Percentiles rank a stretch among this genome's conserved stretches.
phyloP scores from a whole-genome alignment of 2,888 invertebrate species.

The Entomobrya multifasciata region DNA sequence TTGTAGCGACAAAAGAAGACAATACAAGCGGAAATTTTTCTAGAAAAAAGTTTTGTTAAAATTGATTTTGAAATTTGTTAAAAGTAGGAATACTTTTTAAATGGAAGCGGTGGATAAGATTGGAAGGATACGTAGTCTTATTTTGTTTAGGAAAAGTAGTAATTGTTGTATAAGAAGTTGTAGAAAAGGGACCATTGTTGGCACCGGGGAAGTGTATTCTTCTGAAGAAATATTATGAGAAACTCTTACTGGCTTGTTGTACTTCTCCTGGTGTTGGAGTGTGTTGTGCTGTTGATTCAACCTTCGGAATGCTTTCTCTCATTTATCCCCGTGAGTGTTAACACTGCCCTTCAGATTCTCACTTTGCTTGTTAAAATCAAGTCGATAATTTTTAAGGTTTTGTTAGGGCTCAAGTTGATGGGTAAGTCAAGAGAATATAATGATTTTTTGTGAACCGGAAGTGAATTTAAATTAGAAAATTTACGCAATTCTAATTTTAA shows the following conservation, averaged over 20 bases:
- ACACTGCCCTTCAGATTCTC: slow-evolving; percentile 75
- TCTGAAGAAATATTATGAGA: slow-evolving; percentile 71
- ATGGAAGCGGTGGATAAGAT: slow-evolving; percentile 45
- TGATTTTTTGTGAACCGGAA: not conserved
- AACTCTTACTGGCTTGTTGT: slow-evolving; percentile 62
- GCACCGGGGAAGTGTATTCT: slow-evolving; percentile 20
- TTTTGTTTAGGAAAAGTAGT: slow-evolving; percentile 16
- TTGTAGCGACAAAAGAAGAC: not conserved
- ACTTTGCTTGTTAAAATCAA: slow-evolving; percentile 77
- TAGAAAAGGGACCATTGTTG: slow-evolving; percentile 5
- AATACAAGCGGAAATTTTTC: not conserved
- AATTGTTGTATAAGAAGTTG: not conserved
- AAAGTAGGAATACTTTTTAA: slow-evolving; percentile 15
- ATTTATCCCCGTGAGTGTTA: slow-evolving; percentile 74
- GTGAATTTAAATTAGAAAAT: not conserved
- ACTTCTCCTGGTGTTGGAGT: slow-evolving; percentile 74
- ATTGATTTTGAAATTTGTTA: no score
- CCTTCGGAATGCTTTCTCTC: slow-evolving; percentile 70
- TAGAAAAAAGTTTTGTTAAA: not conserved
- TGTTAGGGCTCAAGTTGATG: slow-evolving; percentile 73
- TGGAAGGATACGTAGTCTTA: slow-evolving; percentile 10
- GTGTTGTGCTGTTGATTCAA: slow-evolving; percentile 65
- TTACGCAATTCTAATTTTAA: not conserved
- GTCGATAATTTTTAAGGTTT: slow-evolving; percentile 76
- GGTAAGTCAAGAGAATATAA: slow-evolving; percentile 68